A percentile compares a stretch with the other conserved stretches of the same genome.
Conservation (phyloP, 2,797 vertebrate genomes). For the Poeciliopsis infans region DNA sequence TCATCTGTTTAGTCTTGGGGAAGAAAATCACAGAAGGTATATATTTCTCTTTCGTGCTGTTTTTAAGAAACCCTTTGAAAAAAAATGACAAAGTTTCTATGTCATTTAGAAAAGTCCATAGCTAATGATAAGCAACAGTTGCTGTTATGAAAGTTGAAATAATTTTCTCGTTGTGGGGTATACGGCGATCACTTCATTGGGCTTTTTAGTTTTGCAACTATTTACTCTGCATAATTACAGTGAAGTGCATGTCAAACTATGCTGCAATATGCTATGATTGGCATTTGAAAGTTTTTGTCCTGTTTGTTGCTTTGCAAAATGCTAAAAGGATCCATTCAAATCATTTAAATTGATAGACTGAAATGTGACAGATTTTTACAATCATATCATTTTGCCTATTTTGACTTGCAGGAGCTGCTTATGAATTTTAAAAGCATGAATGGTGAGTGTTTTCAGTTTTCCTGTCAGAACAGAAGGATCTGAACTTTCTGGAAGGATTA, state of each 20-base stretch:
- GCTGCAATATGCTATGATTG: conserved; percentile 44
- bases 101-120: conserved; percentile 24
- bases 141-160: conserved; percentile 6
- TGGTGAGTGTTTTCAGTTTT: not conserved
- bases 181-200: conserved; percentile 52
- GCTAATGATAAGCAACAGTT: conserved; percentile 50
- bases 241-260: conserved; percentile 55
- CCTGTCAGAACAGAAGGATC: not conserved
- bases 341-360: conserved; percentile 8
- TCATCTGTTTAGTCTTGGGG: not conserved
- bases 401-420: conserved; percentile 14
- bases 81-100: conserved; percentile 10
- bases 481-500: not conserved
- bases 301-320: conserved; percentile 33
- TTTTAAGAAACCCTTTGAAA: conserved; percentile 17
- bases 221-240: conserved; percentile 65
- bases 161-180: not conserved
- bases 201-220: conserved; percentile 46
- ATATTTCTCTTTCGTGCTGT: not conserved
- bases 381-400: conserved; percentile 5
- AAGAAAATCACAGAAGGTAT: not conserved
- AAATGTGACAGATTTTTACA: conserved; percentile 15
- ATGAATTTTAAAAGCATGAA: not conserved
- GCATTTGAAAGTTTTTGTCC: conserved; percentile 35
- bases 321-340: conserved; percentile 28